A percentile compares a stretch with the other conserved stretches of the same genome.
Conservation (phyloP, 2,888 invertebrate species). For the Perithous albicinctus region DNA sequence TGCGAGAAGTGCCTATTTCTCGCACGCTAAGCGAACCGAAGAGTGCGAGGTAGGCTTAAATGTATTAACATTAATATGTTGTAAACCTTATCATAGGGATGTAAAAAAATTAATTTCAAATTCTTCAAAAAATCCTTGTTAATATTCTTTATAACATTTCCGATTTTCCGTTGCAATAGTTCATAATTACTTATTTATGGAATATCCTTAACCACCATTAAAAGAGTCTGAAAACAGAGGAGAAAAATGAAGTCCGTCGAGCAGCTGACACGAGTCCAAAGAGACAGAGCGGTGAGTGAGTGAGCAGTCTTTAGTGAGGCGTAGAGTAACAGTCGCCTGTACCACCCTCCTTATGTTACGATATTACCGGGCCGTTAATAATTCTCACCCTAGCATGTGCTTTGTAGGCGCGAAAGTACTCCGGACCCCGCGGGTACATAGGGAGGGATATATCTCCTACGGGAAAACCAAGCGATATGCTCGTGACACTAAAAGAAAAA, state of each 20-base stretch:
- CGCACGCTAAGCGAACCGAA: too few relatives aligned
- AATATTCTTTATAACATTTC: too few relatives aligned
- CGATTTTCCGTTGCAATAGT: too few relatives aligned
- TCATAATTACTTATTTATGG: too few relatives aligned
- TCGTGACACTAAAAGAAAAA: conserved; percentile 21
- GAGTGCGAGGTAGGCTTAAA: too few relatives aligned
- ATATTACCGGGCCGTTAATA: conserved; percentile 53
- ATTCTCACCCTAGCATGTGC: conserved; percentile 29
- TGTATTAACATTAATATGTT: too few relatives aligned
- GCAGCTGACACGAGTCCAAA: not conserved
- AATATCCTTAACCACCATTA: too few relatives aligned
- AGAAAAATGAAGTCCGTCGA: not conserved
- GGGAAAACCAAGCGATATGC: conserved; percentile 28
- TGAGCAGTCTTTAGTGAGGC: conserved; percentile 39
- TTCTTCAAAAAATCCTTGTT: too few relatives aligned
- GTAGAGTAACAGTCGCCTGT: conserved; percentile 13
- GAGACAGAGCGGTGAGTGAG: conserved; percentile 5
- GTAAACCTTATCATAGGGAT: too few relatives aligned
- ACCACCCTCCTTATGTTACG: conserved; percentile 30
- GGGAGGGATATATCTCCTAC: conserved; percentile 32
- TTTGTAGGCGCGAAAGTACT: conserved; percentile 5
- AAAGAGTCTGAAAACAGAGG: not conserved
- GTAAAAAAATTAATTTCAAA: too few relatives aligned
- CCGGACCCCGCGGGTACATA: conserved; percentile 2
- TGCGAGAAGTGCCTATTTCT: too few relatives aligned